These are phyloP conservation scores for Elachura formosa DNA, from an alignment of 2,113 vertebrate genomes.

Conservation along the genomic window DNA sequence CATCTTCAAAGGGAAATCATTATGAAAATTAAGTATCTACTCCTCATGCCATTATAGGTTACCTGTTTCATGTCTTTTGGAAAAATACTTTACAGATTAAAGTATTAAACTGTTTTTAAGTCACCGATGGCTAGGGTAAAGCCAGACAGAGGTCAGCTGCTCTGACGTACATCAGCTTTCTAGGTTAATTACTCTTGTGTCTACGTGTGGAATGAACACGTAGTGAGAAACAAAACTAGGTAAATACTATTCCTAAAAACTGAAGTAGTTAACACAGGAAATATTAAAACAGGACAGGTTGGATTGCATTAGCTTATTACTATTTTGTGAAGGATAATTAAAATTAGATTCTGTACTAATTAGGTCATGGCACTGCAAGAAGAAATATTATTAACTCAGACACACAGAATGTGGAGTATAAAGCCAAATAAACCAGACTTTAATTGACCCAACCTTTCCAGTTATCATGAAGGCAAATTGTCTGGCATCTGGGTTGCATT, in stretches of 20 bases:
- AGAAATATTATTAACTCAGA: neutral
- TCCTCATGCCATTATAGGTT: neutral
- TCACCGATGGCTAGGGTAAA: neutral
- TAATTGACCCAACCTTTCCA: neutral
- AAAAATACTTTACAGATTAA: neutral
- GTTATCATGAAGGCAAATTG: neutral
- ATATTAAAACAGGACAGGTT: neutral
- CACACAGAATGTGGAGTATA: neutral
- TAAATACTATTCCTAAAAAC: neutral
- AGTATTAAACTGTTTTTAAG: constrained; percentile 28
- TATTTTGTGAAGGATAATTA: neutral
- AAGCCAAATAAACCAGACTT: neutral
- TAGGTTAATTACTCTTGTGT: neutral
- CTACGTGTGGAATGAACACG: neutral
- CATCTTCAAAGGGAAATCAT: neutral
- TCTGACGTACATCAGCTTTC: neutral
- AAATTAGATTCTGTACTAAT: no score
- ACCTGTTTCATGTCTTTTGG: neutral
- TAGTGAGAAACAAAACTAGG: neutral
- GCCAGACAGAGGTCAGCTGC: neutral
- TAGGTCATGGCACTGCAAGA: neutral
- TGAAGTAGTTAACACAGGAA: neutral
- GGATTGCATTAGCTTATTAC: neutral
- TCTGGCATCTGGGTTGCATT: neutral
- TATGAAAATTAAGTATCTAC: neutral